Base-by-base conservation (phyloP, 2,888 invertebrate genomes). In the Drosophila bunnanda region DNA sequence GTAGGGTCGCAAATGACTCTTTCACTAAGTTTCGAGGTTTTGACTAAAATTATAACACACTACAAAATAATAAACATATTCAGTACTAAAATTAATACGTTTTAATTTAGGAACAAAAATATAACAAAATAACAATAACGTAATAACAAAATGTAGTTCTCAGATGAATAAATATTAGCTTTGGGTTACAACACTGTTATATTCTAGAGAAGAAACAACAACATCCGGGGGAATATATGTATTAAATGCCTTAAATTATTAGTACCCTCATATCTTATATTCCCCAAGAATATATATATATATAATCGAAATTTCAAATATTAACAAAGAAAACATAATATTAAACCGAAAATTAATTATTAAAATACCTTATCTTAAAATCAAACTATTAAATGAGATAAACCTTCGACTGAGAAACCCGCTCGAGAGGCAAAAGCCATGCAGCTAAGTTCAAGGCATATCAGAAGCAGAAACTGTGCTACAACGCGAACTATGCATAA, bases 391-490 rank as follows among this genome's bases (percentile, higher is more conserved):
- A 32, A 25, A 32, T 32, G 22, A 10, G n/a, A 30, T 41, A 41
- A 61, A 64, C 64, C 53, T 65, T 34, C 53, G 25, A 36, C 32
- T 12, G 7, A 8, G 32, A 8, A 54, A 44, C 36, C 15, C 30
- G 44, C 20, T 46, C 44, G 30, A n/a, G 34, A 17, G 44, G 53
- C 39, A 25, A 36, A 44, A 61, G 17, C n/a, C 32, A 25, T 32
- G 10, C 15, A 8, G 28, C 58, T 60, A 46, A 61, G 71, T 74
- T 74, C 72, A 73, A 73, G 72, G 73, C 66, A 60, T 61, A 58
- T 56, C 44, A 30, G 56, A 28, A 52, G 44, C 44, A 30, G 56
- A 28, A 52, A 52, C 38, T 53, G 48, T 10, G 54, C 50, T 65
- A 38, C 32, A 30, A 52, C 34, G 28, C n/a, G 6, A 10, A n/a